These are phyloP conservation scores for Macrosteles quadrilineatus DNA, from an alignment of 1,140 invertebrate genomes.

Conservation along the genomic window DNA sequence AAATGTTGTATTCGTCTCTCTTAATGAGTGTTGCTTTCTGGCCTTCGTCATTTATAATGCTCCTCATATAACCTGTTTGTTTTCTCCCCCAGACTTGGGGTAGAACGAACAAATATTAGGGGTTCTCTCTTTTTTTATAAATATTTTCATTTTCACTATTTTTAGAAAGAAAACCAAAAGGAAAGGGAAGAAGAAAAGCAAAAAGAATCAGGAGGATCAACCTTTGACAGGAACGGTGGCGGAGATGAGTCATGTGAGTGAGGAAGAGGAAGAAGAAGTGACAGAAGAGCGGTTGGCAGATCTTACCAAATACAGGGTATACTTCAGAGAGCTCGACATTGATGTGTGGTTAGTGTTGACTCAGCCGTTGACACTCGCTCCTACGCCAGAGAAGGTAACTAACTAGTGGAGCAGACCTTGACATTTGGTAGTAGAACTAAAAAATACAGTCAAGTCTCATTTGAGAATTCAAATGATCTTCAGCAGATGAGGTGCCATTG, in stretches of 20 bases:
- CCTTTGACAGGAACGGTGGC: neutral
- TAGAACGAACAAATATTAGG: too few species aligned
- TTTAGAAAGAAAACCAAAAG: conserved; percentile 6
- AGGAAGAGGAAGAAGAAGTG: conserved; percentile 38
- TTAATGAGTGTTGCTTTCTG: too few species aligned
- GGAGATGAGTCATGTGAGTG: conserved; percentile 28
- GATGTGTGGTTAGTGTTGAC: conserved; percentile 54
- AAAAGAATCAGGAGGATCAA: conserved; percentile 31
- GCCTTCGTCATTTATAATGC: too few species aligned
- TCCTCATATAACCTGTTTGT: too few species aligned
- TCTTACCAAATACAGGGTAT: conserved; percentile 38
- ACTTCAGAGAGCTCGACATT: conserved; percentile 55
- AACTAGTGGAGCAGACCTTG: neutral
- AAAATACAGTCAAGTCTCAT: too few species aligned
- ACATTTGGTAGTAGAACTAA: too few species aligned
- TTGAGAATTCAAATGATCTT: too few species aligned
- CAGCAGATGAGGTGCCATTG: too few species aligned
- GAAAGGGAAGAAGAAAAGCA: conserved; percentile 32
- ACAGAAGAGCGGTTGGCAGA: conserved; percentile 30
- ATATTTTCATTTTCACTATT: neutral
- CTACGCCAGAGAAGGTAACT: conserved; percentile 39
- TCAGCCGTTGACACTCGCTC: conserved; percentile 49
- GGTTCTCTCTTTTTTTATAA: neutral
- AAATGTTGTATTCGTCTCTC: too few species aligned
- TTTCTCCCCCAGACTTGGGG: too few species aligned